phyloP scores from a whole-genome alignment of 1,140 invertebrate species.

The Coboldia fuscipes region DNA sequence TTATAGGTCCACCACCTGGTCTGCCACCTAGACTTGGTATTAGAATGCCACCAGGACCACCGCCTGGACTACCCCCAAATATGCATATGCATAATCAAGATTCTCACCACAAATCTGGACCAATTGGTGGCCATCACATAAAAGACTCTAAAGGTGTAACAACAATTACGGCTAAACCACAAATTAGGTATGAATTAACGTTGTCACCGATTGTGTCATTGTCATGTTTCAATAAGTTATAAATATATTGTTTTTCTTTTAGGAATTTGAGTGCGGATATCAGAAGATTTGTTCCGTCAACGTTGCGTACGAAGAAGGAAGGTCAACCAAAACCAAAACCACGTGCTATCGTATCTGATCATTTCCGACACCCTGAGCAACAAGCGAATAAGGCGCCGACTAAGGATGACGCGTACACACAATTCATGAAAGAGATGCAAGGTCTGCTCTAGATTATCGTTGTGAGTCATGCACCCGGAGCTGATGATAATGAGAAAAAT shows the following conservation, averaged over 20 bases:
- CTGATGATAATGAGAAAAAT: too few species aligned
- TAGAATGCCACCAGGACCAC: conserved; percentile 38
- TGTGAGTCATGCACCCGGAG: too few species aligned
- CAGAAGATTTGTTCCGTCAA: conserved; percentile 83
- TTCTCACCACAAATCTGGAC: background rate
- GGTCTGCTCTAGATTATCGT: conserved; percentile 74
- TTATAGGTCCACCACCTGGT: conserved; percentile 33
- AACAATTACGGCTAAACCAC: conserved; percentile 85
- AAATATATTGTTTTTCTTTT: conserved; percentile 1
- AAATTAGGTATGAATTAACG: conserved; percentile 35
- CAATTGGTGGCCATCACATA: conserved; percentile 10
- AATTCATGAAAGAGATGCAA: conserved; percentile 98
- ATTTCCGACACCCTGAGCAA: conserved; percentile 16
- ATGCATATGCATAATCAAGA: too few species aligned
- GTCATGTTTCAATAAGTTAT: background rate
- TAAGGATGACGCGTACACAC: conserved; percentile 93
- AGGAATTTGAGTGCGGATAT: conserved; percentile 86
- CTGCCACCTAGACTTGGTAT: conserved; percentile 22
- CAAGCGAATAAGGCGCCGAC: conserved; percentile 37
- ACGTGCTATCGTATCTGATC: conserved; percentile 20
- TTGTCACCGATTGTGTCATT: conserved; percentile 7
- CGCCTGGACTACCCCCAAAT: conserved; percentile 33
- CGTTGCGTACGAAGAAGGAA: conserved; percentile 71
- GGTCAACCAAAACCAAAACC: conserved; percentile 26
- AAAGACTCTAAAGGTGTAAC: conserved; percentile 27